Evolutionary conservation across 1,140 invertebrate genomes (phyloP), one percentile per base, ranked within the genome.

Genomic region (Babylonia areolata): DNA sequence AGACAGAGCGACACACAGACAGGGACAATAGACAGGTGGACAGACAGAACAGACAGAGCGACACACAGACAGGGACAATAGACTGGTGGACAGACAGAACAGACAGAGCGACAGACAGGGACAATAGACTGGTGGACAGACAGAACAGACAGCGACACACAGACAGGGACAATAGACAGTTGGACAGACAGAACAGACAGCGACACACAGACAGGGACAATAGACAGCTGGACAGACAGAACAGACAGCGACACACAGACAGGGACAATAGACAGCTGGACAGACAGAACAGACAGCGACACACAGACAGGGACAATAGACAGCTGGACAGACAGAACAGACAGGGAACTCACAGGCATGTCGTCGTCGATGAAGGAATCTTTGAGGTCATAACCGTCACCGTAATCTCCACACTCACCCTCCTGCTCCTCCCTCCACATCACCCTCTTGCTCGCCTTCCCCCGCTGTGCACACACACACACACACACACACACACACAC

Each of bases 401-500:
- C 58, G 46, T 51, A 51, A 17, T 51, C 46, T 9, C 17, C 46
- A 23, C 28, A 12, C 5, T n/a, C 9, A 0, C 23, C 0, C 58
- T 64, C 58, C 58, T 64, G 15, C 58, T 64, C 58, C 28, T 64
- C 58, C 1, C 5, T 23, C 58, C 58, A 64, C 28, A 12, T 64
- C 23, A 6, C 58, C 28, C 58, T 64, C 28, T 6, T 64, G 58
- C 28, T 51, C 46, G 46, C 46, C 20, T 51, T 20, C 20, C 46
- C 46, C 20, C 9, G 6, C 46, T 51, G 46, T 20, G 23, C 69
- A 71, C 69, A n/a, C 69, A 71, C 69, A n/a, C 69, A 71, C 69
- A n/a, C 69, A n/a, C 69, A 71, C 69, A n/a, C 69, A 71, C 69
- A n/a, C 69, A 71, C 69, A n/a, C 69, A n/a, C 69, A 71, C 69